phyloP scores from a whole-genome alignment of 2,113 vertebrate species.

The Acanthisitta chloris region DNA sequence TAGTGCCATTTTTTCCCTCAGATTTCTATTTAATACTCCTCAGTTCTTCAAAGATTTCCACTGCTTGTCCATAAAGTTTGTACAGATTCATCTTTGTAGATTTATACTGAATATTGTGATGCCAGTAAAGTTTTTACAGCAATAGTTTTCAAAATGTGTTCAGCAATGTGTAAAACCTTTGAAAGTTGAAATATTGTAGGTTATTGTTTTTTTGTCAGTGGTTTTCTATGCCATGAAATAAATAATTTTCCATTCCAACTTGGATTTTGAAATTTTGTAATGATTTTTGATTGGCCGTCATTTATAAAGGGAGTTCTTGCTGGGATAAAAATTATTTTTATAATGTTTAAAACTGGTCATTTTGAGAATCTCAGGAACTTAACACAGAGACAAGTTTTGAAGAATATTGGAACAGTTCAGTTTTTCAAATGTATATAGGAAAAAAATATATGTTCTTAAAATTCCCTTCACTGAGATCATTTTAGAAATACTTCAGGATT shows the following conservation, averaged over 20 bases:
- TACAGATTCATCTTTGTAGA: not conserved
- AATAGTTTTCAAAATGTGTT: not conserved
- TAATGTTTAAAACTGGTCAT: not conserved
- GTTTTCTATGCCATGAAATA: not conserved
- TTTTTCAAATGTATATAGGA: not conserved
- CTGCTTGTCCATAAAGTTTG: not conserved
- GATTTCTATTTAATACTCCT: not conserved
- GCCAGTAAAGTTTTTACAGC: not conserved
- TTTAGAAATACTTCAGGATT: not conserved
- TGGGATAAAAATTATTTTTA: not conserved
- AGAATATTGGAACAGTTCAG: not conserved
- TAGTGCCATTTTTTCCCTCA: not conserved
- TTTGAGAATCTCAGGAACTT: not conserved
- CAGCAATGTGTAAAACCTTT: not conserved
- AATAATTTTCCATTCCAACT: not conserved
- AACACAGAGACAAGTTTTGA: not conserved
- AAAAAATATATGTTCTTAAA: not conserved
- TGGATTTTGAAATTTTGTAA: not conserved
- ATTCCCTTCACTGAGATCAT: not conserved
- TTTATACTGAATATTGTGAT: not conserved
- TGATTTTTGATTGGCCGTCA: not conserved
- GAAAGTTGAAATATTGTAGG: not conserved
- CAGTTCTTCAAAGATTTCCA: slow-evolving; percentile 3
- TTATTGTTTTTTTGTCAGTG: not conserved
- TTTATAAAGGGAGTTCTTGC: not conserved